Base-by-base conservation (phyloP, 2,113 vertebrate genomes). In the Mormoops blainvillei region DNA sequence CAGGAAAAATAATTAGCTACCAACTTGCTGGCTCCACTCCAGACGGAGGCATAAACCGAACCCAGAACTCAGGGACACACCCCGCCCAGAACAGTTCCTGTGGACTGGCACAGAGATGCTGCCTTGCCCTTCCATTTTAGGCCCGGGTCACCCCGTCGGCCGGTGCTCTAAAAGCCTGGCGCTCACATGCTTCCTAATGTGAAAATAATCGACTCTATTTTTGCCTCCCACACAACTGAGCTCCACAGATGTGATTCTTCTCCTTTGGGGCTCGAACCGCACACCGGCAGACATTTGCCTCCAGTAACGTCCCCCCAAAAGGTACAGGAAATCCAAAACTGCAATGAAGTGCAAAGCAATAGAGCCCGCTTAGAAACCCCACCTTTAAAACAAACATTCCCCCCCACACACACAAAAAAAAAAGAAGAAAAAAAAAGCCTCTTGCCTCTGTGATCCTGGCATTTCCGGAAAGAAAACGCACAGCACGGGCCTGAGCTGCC, bases 301-400 rank as follows among this genome's bases (percentile, higher is more conserved):
- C 74, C 38, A 22, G 89, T 70, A 74, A 84, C 4, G 5, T 70
- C 58, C 26, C 83, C 94, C 94, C 45, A 13, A 86, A 86, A 94
- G 24, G 2, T 26, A 61, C 89, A 92, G 87, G 90, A 95, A 96
- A 87, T 50, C 81, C 87, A 18, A 93, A 65, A 85, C 67, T 26
- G 56, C 81, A 38, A 54, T 0, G 12, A 68, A 67, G 85, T 36
- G 50, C 83, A 80, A 19, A 41, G 52, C 81, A 80, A 38, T 19
- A 3, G 18, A n/a, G 77, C 58, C 2, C 1, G 67, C 90, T 68
- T 70, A 83, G 61, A 84, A 97, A 88, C 88, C 67, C 88, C 96
- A 96, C 96, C 96, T 97, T 93, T 94, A 92, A 97, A 87, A 97
- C 94, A 97, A 96, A 97, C 93, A 86, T 80, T 89, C 43, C 7